Evolutionary conservation across 2,797 vertebrate species (phyloP), one percentile per base, ranked within the genome.

Genomic region (Oreortyx pictus): DNA sequence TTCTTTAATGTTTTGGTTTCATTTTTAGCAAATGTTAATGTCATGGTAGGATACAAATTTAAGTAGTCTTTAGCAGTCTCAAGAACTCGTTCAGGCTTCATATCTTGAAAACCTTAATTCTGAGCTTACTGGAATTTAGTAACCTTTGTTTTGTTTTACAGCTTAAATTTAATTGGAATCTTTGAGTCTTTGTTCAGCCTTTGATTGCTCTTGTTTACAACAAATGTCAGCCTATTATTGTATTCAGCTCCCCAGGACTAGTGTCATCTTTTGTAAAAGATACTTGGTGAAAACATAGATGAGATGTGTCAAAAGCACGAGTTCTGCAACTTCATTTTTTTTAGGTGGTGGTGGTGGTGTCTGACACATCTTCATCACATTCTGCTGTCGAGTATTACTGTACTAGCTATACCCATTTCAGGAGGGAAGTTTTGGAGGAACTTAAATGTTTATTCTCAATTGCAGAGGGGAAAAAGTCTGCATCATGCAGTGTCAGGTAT

Each of bases 21-120:
- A 61, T 85, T 88, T 86, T 61, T 15, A 46, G 31, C 35, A 91
- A 78, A 46, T 52, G 25, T 17, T 86, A 65, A 78, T 86, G 16
- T 54, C 11, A 22, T 10, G 1, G 6, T 50, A 50, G 7, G n/a
- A 7, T 77, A 33, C 31, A 57, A 57, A 20, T 57, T n/a, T 57
- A 57, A 57, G 18, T 19, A 22, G 31, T 57, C 54, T 57, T 57
- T 57, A 33, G 11, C 13, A 20, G 54, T n/a, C 29, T 78, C 29
- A 62, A 4, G 11, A 12, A 43, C 9, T 89, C 88, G 7, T 82
- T 83, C 61, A 10, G 37, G 29, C 35, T 68, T 7, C 17, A 4
- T 84, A 72, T 61, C 24, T 85, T 72, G 17, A 68, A 67, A 92
- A 94, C 62, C 9, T 31, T 67, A 6, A 19, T 29, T 71, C 22